Conservation (phyloP, 2,113 vertebrate genomes). For the Gopherus flavomarginatus region DNA sequence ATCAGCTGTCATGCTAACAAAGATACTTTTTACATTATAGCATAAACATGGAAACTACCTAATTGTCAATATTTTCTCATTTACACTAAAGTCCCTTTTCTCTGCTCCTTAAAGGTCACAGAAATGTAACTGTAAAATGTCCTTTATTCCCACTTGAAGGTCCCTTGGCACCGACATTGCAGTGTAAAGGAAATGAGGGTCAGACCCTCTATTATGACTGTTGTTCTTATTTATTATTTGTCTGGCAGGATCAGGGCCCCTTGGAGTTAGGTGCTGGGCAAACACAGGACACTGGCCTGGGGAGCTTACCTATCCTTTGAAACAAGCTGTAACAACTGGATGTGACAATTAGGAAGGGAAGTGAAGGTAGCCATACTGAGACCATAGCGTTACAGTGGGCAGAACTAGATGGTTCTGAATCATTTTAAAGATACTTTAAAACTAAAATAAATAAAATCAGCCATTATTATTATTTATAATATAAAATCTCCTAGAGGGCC, state of each 20-base stretch:
- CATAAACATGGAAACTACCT: neutral
- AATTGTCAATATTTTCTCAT: neutral
- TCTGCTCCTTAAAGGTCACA: neutral
- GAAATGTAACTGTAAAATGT: no score
- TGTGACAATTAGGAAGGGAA: neutral
- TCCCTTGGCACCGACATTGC: neutral
- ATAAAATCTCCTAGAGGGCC: neutral
- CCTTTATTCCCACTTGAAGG: neutral
- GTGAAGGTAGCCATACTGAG: neutral
- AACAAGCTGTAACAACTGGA: neutral
- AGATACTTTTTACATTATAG: neutral
- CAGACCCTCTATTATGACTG: neutral
- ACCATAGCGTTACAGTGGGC: neutral
- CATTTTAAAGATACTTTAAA: neutral
- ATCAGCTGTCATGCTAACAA: neutral
- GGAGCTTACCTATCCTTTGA: neutral
- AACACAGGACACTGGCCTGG: neutral
- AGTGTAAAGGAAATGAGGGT: neutral
- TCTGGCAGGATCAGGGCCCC: neutral
- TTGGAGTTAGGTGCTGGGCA: neutral
- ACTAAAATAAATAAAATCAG: neutral
- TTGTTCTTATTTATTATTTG: neutral
- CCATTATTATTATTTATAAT: neutral
- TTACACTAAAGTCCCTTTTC: neutral
- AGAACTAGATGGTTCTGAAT: neutral